phyloP scores from a whole-genome alignment of 2,888 invertebrate species.

The Drosophila longiperda region DNA sequence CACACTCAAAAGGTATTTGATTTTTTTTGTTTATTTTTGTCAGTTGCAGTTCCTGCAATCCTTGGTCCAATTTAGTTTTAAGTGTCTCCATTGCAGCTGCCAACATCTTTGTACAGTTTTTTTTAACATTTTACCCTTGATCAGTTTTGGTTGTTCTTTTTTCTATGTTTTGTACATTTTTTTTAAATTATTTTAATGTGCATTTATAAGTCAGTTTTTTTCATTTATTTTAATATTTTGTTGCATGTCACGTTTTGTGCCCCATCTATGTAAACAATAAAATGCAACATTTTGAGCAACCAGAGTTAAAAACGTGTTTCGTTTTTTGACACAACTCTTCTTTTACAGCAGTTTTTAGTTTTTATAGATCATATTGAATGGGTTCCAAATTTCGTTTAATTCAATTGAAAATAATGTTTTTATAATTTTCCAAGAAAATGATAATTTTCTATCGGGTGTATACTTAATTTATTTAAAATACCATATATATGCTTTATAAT shows the following conservation, averaged over 20 bases:
- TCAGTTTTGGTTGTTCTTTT: constrained; percentile 10
- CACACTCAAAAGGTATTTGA: constrained; percentile 1
- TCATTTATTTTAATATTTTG: neutral
- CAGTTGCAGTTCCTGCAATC: constrained; percentile 23
- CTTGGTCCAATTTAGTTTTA: constrained; percentile 53
- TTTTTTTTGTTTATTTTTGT: constrained; percentile 10
- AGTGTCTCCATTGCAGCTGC: constrained; percentile 28
- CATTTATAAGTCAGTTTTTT: constrained; percentile 14
- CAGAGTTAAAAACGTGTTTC: neutral
- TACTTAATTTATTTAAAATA: constrained; percentile 68
- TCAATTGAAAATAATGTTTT: neutral
- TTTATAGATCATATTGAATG: neutral
- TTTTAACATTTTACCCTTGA: constrained; percentile 2
- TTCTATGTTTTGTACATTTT: neutral
- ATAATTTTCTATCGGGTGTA: constrained; percentile 25
- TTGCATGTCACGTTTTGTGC: neutral
- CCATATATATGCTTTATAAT: constrained; percentile 63
- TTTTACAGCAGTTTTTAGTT: neutral
- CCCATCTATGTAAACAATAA: constrained; percentile 26
- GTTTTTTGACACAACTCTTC: neutral
- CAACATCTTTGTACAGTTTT: constrained; percentile 15
- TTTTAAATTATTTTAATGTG: constrained; percentile 1
- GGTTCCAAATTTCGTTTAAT: neutral
- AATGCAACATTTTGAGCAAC: constrained; percentile 23
- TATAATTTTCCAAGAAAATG: constrained; percentile 3